Base-by-base conservation (phyloP, 2,888 invertebrate genomes). In the Chironomus tentans region DNA sequence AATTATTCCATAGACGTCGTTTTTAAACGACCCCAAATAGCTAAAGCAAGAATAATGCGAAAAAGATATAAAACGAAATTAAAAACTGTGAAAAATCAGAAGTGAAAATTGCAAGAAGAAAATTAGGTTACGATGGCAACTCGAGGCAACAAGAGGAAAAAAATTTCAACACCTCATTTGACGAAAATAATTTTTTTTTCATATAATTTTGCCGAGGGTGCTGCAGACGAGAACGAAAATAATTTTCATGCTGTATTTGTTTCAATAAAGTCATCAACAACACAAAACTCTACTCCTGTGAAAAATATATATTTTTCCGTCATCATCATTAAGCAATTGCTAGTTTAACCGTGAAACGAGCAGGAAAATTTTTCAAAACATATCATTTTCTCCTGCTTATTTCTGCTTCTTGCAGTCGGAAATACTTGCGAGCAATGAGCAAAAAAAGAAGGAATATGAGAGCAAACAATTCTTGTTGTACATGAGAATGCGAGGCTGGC, bases 321-420 rank as follows among this genome's bases (percentile, higher is more conserved):
- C 46, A 38, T 47, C 46, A 70, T 70, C 70, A 47, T 70, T 46
- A 70, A 21, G 47, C 70, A 70, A 70, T 70, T 70, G 70, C 70
- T 47, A 70, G 21, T 70, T 70, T 70, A 70, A 70, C 70, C 46
- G 70, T 38, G 46, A 70, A 46, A 38, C 38, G 18, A 69, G 68
- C 56, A 38, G 18, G 68, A 70, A 70, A 48, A 38, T 47, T 70
- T 70, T 18, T 47, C 38, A 12, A 46, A 47, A 69, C 15, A 70
- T 70, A 46, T 70, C 7, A 18, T 46, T 28, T 28, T 28, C 68
- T 68, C 22, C 13, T 18, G 13, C 22, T 68, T n/a, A 28, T 28
- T 28, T 24, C 3, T 24, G 22, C 22, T 28, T 38, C 10, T 10
- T 38, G 10, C 38, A 38, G 38, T 38, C 38, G 38, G 38, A 38